A percentile compares a stretch with the other conserved stretches of the same genome.
These are phyloP conservation scores for Corythaeola cristata DNA, from an alignment of 2,113 vertebrate genomes.

Conservation along the genomic window DNA sequence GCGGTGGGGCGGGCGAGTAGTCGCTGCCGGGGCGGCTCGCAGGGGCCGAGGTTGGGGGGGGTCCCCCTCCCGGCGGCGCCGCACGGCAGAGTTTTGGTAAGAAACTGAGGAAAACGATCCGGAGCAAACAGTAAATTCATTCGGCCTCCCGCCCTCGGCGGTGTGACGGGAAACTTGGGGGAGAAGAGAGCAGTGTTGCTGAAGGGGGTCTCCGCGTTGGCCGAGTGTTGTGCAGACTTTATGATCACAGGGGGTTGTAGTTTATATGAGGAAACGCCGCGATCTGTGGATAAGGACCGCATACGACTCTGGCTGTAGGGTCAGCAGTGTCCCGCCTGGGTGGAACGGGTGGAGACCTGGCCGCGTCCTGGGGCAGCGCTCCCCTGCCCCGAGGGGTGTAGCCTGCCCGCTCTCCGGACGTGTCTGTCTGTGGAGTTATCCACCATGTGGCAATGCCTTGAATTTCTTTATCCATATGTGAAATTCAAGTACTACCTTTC, in stretches of 20 bases:
- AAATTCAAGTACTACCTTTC: not conserved
- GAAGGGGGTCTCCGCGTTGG: not conserved
- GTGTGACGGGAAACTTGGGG: not conserved
- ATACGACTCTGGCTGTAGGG: not conserved
- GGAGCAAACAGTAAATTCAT: not conserved
- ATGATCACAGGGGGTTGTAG: rapidly evolving
- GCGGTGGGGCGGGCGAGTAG: not conserved
- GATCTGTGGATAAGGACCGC: not conserved
- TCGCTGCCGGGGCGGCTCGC: too few species aligned
- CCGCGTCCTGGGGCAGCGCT: rapidly evolving
- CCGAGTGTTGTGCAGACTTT: not conserved
- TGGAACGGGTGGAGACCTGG: not conserved
- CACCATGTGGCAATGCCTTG: too few species aligned
- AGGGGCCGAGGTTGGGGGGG: too few species aligned
- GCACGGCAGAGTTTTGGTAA: not conserved
- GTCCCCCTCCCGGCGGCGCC: not conserved
- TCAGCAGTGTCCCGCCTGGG: not conserved
- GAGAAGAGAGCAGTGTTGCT: not conserved
- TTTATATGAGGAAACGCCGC: not conserved
- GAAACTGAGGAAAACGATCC: not conserved
- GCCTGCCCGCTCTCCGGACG: not conserved
- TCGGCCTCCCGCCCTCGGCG: not conserved
- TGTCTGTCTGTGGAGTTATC: rapidly evolving
- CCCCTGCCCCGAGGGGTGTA: too few species aligned
- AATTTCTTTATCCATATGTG: not conserved